Percentiles rank a stretch among this genome's conserved stretches.
Evolutionary conservation across 2,113 vertebrate genomes (phyloP).

Genomic region (Mesitornis unicolor): DNA sequence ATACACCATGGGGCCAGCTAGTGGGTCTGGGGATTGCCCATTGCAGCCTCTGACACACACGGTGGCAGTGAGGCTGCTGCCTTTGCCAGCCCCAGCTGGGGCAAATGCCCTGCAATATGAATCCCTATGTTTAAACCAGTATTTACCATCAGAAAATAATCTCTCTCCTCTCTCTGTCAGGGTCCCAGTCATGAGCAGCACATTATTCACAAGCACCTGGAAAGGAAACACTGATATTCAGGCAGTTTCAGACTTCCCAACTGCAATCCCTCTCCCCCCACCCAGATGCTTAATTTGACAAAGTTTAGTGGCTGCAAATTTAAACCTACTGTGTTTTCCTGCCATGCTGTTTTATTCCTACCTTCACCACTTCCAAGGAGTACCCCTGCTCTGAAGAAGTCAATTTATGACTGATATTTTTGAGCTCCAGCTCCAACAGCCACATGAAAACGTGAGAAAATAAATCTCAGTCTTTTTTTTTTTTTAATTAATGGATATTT

Average conservation of each 20-base stretch:
- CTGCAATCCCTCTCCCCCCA: background rate
- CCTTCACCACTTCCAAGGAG: fast-evolving
- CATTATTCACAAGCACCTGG: background rate
- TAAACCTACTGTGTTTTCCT: background rate
- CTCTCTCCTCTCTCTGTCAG: background rate
- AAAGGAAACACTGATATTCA: background rate
- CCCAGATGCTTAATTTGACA: background rate
- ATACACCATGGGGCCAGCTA: fast-evolving
- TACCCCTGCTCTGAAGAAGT: background rate
- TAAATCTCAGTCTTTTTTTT: background rate
- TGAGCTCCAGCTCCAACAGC: background rate
- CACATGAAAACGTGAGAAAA: background rate
- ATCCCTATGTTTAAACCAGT: fast-evolving
- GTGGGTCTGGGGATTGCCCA: background rate
- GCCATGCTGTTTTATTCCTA: background rate
- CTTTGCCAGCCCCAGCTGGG: background rate
- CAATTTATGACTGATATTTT: background rate
- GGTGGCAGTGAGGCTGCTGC: background rate
- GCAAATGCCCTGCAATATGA: background rate
- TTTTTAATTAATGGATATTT: too few relatives aligned
- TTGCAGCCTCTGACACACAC: fast-evolving
- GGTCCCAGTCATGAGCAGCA: background rate
- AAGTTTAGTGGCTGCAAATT: background rate
- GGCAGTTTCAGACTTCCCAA: background rate
- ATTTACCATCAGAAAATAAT: background rate